These are phyloP conservation scores for Vesta saturnalis DNA, from an alignment of 2,888 invertebrate species.

Conservation along the genomic window DNA sequence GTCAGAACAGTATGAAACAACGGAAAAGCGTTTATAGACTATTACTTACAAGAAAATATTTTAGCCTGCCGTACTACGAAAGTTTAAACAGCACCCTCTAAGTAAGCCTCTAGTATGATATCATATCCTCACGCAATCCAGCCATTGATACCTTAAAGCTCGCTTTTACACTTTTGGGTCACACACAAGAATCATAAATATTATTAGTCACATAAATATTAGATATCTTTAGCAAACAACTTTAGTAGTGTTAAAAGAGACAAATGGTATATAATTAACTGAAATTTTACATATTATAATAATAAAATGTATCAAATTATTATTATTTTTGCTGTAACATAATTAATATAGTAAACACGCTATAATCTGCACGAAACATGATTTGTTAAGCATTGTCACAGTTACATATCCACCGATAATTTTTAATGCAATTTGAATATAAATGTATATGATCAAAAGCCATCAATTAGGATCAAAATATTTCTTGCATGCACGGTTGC, in stretches of 20 bases:
- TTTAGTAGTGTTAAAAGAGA: conserved; percentile 15
- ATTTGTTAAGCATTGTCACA: conserved; percentile 4
- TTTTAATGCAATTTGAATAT: too few relatives aligned
- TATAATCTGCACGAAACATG: conserved; percentile 17
- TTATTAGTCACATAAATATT: conserved; percentile 38
- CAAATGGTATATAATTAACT: not conserved
- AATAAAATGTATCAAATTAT: not conserved
- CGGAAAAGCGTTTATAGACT: conserved; percentile 42
- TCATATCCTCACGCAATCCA: conserved; percentile 50
- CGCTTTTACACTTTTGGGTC: conserved; percentile 51
- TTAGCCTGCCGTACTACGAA: conserved; percentile 24
- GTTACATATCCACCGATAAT: not conserved
- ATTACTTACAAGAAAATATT: conserved; percentile 49
- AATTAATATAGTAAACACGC: conserved; percentile 5
- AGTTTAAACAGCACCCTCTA: conserved; percentile 37
- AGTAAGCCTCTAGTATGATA: conserved; percentile 45
- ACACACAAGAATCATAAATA: conserved; percentile 50
- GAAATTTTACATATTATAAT: not conserved
- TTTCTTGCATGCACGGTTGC: conserved; percentile 23
- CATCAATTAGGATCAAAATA: conserved; percentile 2
- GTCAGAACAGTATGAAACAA: conserved; percentile 18
- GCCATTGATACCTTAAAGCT: conserved; percentile 52
- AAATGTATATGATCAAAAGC: not conserved
- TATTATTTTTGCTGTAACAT: too few relatives aligned
- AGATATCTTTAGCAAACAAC: conserved; percentile 22